phyloP scores from a whole-genome alignment of 1,140 invertebrate species.

The Bactericera cockerelli region DNA sequence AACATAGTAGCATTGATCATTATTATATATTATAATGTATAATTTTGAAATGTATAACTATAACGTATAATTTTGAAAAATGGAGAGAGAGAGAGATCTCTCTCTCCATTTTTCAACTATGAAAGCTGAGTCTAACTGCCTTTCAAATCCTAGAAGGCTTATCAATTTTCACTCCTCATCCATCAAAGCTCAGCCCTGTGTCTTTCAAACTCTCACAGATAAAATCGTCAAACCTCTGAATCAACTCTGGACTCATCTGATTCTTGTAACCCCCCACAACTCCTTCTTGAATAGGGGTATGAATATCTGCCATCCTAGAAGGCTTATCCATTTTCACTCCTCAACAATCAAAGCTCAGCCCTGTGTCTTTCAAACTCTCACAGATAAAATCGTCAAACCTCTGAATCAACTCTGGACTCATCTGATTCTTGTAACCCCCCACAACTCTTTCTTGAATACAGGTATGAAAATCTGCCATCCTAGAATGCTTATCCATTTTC shows the following conservation, averaged over 20 bases:
- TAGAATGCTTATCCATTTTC: too few relatives aligned
- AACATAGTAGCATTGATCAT: too few relatives aligned
- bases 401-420: conserved; percentile 46
- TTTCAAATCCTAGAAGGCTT: too few relatives aligned
- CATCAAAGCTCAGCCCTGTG: conserved; percentile 43
- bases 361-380: conserved; percentile 44
- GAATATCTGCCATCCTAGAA: too few relatives aligned
- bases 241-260: conserved; percentile 53
- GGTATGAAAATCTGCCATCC: too few relatives aligned
- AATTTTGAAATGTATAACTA: too few relatives aligned
- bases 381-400: conserved; percentile 59
- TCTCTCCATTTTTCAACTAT: too few relatives aligned
- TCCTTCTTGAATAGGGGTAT: conserved; percentile 23
- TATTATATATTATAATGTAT: too few relatives aligned
- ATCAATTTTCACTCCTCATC: conserved; percentile 25
- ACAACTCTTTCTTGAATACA: conserved; percentile 31
- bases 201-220: conserved; percentile 44
- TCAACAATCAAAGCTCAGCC: conserved; percentile 37
- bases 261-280: conserved; percentile 66
- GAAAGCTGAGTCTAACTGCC: conserved; percentile 45
- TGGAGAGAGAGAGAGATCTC: too few relatives aligned
- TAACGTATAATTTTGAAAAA: too few relatives aligned
- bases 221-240: conserved; percentile 54
- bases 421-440: conserved; percentile 70
- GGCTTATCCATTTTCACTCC: too few relatives aligned